These are phyloP conservation scores for Poeciliopsis gracilis DNA, from an alignment of 2,797 vertebrate genomes.

Conservation along the genomic window DNA sequence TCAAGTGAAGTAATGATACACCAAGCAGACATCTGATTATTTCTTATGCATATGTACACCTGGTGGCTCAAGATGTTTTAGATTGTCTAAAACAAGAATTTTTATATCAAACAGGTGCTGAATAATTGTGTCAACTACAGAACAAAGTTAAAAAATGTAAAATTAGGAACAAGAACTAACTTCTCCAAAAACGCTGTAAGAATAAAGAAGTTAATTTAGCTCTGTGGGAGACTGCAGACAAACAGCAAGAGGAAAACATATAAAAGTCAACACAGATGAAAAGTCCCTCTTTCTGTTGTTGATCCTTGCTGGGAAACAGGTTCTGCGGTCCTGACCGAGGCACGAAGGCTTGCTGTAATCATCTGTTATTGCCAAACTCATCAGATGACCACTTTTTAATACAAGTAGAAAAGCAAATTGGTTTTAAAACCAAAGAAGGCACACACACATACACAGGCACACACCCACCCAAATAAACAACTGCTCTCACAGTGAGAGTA, in stretches of 20 bases:
- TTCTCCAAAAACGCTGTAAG: background rate
- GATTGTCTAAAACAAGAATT: constrained; percentile 20
- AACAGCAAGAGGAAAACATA: background rate
- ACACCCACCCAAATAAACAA: constrained; percentile 44
- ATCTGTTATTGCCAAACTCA: constrained; percentile 51
- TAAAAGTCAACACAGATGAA: constrained; percentile 10
- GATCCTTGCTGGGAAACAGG: constrained; percentile 35
- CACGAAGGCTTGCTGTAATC: constrained; percentile 59
- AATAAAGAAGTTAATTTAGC: constrained; percentile 14
- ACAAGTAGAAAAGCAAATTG: constrained; percentile 57
- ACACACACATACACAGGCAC: constrained; percentile 7
- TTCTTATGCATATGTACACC: constrained; percentile 18
- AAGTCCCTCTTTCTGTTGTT: constrained; percentile 15
- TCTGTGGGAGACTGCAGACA: constrained; percentile 27
- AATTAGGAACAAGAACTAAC: constrained; percentile 12
- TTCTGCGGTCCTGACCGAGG: constrained; percentile 56
- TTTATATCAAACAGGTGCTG: background rate
- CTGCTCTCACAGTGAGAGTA: constrained; percentile 60
- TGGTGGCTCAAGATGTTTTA: constrained; percentile 22
- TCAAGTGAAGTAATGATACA: constrained; percentile 24
- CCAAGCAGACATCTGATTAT: constrained; percentile 3
- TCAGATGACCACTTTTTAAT: constrained; percentile 50
- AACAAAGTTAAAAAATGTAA: background rate
- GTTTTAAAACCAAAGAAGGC: constrained; percentile 22
- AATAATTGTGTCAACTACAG: background rate